phyloP scores from a whole-genome alignment of 1,140 invertebrate genomes.

The Drosophila novamexicana region DNA sequence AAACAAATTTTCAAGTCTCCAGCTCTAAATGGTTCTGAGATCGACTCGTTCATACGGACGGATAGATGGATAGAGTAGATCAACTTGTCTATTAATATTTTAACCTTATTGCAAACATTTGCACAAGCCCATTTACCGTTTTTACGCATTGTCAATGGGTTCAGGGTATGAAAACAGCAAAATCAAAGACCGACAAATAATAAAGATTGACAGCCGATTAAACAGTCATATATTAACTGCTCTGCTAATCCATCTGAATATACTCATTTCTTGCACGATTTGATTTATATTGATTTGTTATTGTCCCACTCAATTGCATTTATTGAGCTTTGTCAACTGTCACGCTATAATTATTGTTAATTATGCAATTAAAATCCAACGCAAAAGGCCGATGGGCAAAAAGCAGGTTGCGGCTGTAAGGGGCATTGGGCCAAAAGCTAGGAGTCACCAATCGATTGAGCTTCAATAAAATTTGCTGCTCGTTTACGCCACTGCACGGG shows the following conservation, averaged over 20 bases:
- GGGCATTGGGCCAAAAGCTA: slow-evolving; percentile 9
- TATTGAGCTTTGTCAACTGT: not conserved
- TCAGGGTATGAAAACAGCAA: too few species aligned
- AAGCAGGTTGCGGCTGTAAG: not conserved
- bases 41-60: too few species aligned
- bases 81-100: too few species aligned
- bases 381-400: slow-evolving; percentile 4
- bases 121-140: too few species aligned
- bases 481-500: too few species aligned
- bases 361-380: slow-evolving; percentile 25
- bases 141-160: too few species aligned
- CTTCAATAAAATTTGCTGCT: slow-evolving; percentile 1
- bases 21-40: too few species aligned
- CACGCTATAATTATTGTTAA: slow-evolving; percentile 1
- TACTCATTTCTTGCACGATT: slow-evolving; percentile 14
- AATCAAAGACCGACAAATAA: too few species aligned
- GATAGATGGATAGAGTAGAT: too few species aligned
- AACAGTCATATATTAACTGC: not conserved
- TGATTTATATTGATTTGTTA: slow-evolving; percentile 31
- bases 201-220: not conserved
- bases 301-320: slow-evolving; percentile 5
- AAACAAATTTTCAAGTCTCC: too few species aligned
- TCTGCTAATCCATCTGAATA: not conserved
- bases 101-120: too few species aligned
- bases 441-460: slow-evolving; percentile 16